These are phyloP conservation scores for Cichlasoma orientale DNA, from an alignment of 2,797 vertebrate genomes.

Conservation along the genomic window DNA sequence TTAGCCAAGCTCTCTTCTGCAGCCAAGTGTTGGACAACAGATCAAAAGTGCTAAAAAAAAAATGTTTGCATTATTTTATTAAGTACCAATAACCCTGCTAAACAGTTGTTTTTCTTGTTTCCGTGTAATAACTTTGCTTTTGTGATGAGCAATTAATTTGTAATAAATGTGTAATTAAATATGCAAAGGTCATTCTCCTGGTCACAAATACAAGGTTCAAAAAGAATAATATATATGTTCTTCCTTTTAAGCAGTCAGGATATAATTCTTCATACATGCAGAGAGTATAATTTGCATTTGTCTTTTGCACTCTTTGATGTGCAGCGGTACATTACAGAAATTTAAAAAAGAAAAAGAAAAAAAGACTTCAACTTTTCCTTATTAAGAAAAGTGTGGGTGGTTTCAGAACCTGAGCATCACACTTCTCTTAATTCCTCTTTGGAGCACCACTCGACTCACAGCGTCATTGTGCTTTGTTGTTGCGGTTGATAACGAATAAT, in stretches of 20 bases:
- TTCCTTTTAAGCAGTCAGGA: neutral
- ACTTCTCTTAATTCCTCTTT: conserved; percentile 28
- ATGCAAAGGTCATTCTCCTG: neutral
- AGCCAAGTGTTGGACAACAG: conserved; percentile 1
- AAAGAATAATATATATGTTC: neutral
- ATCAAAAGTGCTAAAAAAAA: neutral
- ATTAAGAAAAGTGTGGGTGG: conserved; percentile 33
- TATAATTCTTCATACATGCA: neutral
- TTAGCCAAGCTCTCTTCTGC: neutral
- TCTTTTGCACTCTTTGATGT: neutral
- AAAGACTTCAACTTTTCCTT: conserved; percentile 18
- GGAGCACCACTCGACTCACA: conserved; percentile 57
- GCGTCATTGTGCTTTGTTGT: conserved; percentile 55
- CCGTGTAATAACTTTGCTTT: neutral
- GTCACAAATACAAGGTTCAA: neutral
- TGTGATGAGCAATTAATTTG: neutral
- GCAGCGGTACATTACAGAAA: neutral
- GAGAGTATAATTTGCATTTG: neutral
- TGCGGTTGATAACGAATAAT: conserved; percentile 61
- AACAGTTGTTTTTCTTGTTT: neutral
- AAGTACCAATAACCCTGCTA: neutral
- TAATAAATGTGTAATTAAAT: conserved; percentile 1
- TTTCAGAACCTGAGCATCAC: conserved; percentile 38
- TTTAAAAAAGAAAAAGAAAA: neutral
- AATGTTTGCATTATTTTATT: neutral